Evolutionary conservation across 2,888 invertebrate species (phyloP), one percentile per base, ranked within the genome.

Genomic region (Drosophila limbata): DNA sequence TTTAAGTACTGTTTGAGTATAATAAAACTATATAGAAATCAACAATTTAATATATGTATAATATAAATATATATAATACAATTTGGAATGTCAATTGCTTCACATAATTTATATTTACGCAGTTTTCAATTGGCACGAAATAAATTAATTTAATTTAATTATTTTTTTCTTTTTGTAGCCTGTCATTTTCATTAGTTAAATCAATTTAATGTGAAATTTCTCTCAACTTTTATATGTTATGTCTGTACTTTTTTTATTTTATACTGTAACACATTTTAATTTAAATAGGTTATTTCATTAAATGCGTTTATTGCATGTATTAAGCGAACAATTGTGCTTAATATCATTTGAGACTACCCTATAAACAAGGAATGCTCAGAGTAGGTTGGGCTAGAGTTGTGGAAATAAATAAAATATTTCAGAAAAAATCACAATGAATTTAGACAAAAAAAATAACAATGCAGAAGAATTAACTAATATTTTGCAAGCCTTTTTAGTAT

Each of bases 261-360:
- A 28, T 52, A 51, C 59, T 55, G 55, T 73, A 56, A 42, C 15
- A 45, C 56, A 57, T 71, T 72, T 52, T 42, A 62, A 63, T 67
- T 85, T 73, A 88, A 84, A 87, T 77, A 71, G 68, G 65, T 81
- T 76, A 84, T 84, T 84, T 81, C 81, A 88, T 84, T 84, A 84
- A 84, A 84, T 67, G 55, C 73, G 40, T 67, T 82, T 69, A 62
- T 69, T 64, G 73, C 67, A 31, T 37, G 45, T 28, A 68, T 44
- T 59, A 70, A 62, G 61, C 52, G 57, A 50, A 40, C 68, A 59
- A 69, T 62, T 81, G 67, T 52, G 59, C 50, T 52, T 51, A 57
- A 53, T 66, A 51, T 67, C 69, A 19, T 25, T 63, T 60, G 53
- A 19, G 28, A 48, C 48, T 67, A 47, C 40, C 44, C 60, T 45